These are phyloP conservation scores for Phoxinus dragarum DNA, from an alignment of 2,797 vertebrate species.

Conservation along the genomic window DNA sequence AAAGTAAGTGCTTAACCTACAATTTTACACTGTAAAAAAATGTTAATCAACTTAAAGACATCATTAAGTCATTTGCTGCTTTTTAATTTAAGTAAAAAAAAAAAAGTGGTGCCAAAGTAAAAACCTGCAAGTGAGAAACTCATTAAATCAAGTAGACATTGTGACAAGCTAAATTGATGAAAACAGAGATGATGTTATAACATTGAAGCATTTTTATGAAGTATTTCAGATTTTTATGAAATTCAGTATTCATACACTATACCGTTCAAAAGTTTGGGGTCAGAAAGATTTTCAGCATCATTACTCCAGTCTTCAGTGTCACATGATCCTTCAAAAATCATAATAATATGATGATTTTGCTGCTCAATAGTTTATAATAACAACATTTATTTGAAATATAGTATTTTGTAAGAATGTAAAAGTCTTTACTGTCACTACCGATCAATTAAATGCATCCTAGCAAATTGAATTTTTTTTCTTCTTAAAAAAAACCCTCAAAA, in stretches of 20 bases:
- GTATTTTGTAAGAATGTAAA: not conserved
- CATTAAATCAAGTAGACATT: not conserved
- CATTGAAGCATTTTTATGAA: not conserved
- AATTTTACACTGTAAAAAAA: not conserved
- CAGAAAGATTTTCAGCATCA: not conserved
- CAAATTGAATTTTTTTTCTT: too few relatives aligned
- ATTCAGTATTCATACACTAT: too few relatives aligned
- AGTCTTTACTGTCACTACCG: not conserved
- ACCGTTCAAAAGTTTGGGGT: not conserved
- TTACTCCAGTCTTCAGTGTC: slow-evolving; percentile 1
- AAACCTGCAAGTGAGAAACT: not conserved
- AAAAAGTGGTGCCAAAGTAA: not conserved
- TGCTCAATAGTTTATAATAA: not conserved
- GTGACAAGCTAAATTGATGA: too few relatives aligned
- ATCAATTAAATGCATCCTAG: not conserved
- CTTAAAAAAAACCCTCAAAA: too few relatives aligned
- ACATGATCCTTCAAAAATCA: not conserved
- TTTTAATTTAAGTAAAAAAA: not conserved
- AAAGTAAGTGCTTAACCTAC: slow-evolving; percentile 41
- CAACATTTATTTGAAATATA: not conserved
- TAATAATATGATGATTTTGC: not conserved
- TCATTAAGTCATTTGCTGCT: not conserved
- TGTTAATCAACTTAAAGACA: not conserved
- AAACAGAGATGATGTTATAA: not conserved
- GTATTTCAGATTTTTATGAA: not conserved